Base-by-base conservation (phyloP, 1,140 invertebrate species). In the Oncopeltus fasciatus region DNA sequence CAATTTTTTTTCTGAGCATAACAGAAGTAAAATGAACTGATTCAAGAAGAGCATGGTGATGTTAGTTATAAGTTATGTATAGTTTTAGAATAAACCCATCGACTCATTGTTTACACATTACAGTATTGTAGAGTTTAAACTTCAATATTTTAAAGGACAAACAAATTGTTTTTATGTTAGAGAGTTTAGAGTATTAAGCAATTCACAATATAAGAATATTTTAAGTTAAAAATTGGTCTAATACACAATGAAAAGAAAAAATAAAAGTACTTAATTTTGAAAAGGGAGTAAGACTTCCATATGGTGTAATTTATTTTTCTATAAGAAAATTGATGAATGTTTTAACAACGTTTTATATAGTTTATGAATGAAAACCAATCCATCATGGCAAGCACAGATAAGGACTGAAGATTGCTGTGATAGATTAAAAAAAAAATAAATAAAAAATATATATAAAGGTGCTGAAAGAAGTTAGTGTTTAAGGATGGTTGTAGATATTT, bases 351-450 rank as follows among this genome's bases (percentile, higher is more conserved):
- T 43, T 59, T 59, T 59, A 43, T 59, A 59, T 59, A 59, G 38
- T 59, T 59, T 59, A 43, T 59, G 38, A 59, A 33, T 38, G 31
- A 59, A 59, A 59, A 59, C 62, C 62, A 63, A 63, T 63, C 62
- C 62, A 63, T 63, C 62, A 43, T 47, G 47, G 49, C 33, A 53
- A 62, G 28, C 56, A 57, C 56, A 57, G 56, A 57, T 29, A 61
- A 43, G 62, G 62, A 63, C 62, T 63, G 62, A 62, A 62, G 62
- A 62, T 53, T 59, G 62, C 62, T 63, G 62, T 63, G 62, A 63
- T 63, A 63, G 62, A 59, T 57, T 53, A 53, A 53, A 53, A 20
- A 53, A 53, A 53, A 53, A 20, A 20, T 16, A 53, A 53, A 20
- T 24, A 53, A 53, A 24, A 24, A 53, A 53, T 20, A 53, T 24